Evolutionary conservation across 2,888 invertebrate genomes (phyloP).

Genomic region (Nasonovia ribisnigri): DNA sequence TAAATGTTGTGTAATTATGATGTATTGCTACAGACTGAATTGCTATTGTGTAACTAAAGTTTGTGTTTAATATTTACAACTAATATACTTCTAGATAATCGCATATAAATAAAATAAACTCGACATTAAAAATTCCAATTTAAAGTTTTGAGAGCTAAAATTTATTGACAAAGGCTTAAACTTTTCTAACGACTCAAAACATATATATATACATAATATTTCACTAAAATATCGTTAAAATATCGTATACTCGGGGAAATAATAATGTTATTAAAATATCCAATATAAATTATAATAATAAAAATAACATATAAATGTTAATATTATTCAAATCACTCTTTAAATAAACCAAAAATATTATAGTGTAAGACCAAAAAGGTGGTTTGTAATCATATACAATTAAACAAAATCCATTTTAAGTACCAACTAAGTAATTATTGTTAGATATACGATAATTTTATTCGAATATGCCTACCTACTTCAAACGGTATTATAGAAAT

Average conservation of each 20-base stretch:
- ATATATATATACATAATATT: not conserved
- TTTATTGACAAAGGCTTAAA: constrained; percentile 12
- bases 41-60: not conserved
- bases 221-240: not conserved
- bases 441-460: no score
- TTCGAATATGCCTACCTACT: not conserved
- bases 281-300: not conserved
- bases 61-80: not conserved
- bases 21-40: not conserved
- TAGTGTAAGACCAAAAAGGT: no score
- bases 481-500: not conserved
- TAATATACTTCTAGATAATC: constrained; percentile 25
- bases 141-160: constrained; percentile 14
- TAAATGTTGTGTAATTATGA: not conserved
- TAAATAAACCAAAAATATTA: no score
- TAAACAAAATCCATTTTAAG: no score
- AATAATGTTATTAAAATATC: not conserved
- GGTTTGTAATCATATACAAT: no score
- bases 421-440: no score
- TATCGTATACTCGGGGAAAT: not conserved
- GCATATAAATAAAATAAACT: constrained; percentile 36
- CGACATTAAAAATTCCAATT: constrained; percentile 42
- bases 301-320: not conserved
- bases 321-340: not conserved
- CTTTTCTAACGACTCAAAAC: not conserved